Base-by-base conservation (phyloP, 2,113 vertebrate species). In the Phaethon lepturus region DNA sequence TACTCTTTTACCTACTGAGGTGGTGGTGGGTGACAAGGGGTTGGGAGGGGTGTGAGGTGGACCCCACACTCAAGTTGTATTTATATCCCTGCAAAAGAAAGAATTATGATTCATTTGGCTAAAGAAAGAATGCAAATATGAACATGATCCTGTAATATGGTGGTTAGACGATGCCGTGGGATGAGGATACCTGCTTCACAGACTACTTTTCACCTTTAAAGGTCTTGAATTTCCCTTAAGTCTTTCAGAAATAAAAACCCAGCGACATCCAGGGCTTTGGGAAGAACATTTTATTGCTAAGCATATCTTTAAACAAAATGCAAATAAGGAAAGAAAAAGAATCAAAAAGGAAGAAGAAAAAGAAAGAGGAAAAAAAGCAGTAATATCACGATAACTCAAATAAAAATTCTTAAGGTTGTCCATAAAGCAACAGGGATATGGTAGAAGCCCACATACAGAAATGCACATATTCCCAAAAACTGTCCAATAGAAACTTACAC, bases 241-340 rank as follows among this genome's bases (percentile, higher is more conserved):
- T 69, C 28, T 93, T 95, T 84, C 16, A 14, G 87, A 98, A 98
- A 98, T 95, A 97, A 98, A 97, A 96, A 95, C 28, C 5, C 95
- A 97, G 91, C 86, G 96, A 98, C 96, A 98, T 94, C 95, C 97
- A 98, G 97, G 97, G 90, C 76, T 99, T 99, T 98, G 99, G 99
- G 99, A 99, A 99, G 99, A 99, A 99, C 98, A 99, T 99, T 99
- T 99, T 99, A 99, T 99, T 99, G 99, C 98, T 99, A 99, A 99
- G 99, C 99, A 99, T 98, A 99, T 98, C 98, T 98, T 99, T 98
- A 98, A 99, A 98, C 98, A 96, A 99, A 99, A 98, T 99, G 98
- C 98, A 98, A 98, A 98, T 97, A 98, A 96, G 89, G 98, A 98
- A 98, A 95, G 88, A 98, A 98, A 97, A 96, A 95, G 31, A 98